Percentiles rank a stretch among this genome's conserved stretches.
Evolutionary conservation across 92 coral and sea anemone genomes (phyloP).

Genomic region (Actinernus sp.): DNA sequence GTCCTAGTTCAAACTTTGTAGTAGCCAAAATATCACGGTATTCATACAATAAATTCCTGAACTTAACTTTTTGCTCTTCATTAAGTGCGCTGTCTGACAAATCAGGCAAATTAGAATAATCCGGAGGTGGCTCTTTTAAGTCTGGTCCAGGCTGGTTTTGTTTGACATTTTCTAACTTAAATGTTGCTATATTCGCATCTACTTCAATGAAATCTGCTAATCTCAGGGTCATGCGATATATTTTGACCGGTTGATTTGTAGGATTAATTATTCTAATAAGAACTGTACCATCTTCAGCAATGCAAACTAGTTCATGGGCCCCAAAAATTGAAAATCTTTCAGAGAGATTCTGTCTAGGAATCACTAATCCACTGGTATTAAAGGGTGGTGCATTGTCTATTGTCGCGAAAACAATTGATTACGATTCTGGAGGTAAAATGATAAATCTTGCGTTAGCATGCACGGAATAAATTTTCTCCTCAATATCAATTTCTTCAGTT

Average conservation of each 20-base stretch:
- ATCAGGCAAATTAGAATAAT: slow-evolving; percentile 23
- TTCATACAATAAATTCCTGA: slow-evolving; percentile 1
- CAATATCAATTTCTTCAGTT: slow-evolving; percentile 6
- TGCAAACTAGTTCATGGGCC: slow-evolving; percentile 23
- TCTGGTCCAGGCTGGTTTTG: neutral
- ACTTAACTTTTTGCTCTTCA: neutral
- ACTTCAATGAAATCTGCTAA: slow-evolving; percentile 13
- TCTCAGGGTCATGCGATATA: slow-evolving; percentile 33
- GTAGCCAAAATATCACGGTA: slow-evolving; percentile 23
- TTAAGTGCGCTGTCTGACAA: slow-evolving; percentile 11
- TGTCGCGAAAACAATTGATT: slow-evolving; percentile 26
- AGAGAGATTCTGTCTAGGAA: slow-evolving; percentile 12
- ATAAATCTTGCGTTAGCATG: slow-evolving; percentile 44
- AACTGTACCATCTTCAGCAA: slow-evolving; percentile 20
- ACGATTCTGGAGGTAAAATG: slow-evolving; percentile 28
- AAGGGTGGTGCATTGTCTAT: slow-evolving; percentile 9
- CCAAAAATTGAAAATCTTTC: slow-evolving; percentile 18
- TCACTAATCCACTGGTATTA: slow-evolving; percentile 24
- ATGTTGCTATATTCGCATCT: slow-evolving; percentile 13
- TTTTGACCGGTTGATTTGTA: slow-evolving; percentile 19
- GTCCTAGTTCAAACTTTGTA: slow-evolving; percentile 3
- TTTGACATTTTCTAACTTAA: slow-evolving; percentile 1
- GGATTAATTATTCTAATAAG: slow-evolving; percentile 46
- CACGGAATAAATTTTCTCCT: slow-evolving; percentile 9
- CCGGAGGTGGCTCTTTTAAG: neutral